Conservation (phyloP, 2,113 vertebrate genomes). For the Lepidothrix coronata region DNA sequence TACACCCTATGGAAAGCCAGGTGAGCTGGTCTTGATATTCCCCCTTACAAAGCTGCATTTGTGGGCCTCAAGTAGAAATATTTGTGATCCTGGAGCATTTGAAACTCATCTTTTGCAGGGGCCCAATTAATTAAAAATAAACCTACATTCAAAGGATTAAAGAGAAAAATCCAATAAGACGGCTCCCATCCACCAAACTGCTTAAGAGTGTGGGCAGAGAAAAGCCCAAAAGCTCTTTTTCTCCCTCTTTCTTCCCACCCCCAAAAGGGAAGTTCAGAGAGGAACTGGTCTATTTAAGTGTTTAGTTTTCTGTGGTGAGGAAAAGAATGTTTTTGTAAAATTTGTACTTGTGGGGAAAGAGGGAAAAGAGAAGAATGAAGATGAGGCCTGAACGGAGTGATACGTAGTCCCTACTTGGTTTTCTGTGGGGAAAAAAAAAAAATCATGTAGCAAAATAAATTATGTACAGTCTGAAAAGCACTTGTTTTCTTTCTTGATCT, state of each 20-base stretch:
- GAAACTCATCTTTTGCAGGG: neutral
- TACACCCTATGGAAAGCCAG: neutral
- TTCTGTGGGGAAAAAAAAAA: neutral
- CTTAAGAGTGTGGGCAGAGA: neutral
- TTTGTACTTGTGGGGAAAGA: neutral
- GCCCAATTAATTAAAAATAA: neutral
- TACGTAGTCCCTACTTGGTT: neutral
- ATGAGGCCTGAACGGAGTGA: neutral
- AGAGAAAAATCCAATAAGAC: neutral
- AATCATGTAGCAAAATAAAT: conserved; percentile 20
- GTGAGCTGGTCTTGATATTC: neutral
- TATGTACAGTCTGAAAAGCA: conserved; percentile 27
- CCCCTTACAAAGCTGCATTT: neutral
- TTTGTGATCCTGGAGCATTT: neutral
- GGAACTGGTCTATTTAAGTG: neutral
- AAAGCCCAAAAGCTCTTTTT: neutral
- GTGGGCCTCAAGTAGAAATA: neutral
- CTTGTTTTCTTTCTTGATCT: conserved; percentile 59
- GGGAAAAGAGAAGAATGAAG: neutral
- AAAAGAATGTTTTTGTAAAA: neutral
- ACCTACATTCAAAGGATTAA: neutral
- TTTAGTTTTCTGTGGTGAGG: neutral
- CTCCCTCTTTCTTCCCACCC: rapidly evolving
- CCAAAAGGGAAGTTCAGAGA: neutral
- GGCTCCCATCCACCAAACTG: neutral